A percentile compares a stretch with the other conserved stretches of the same genome.
phyloP scores from a whole-genome alignment of 2,797 vertebrate species.

The Paratrypauchen microcephalus region DNA sequence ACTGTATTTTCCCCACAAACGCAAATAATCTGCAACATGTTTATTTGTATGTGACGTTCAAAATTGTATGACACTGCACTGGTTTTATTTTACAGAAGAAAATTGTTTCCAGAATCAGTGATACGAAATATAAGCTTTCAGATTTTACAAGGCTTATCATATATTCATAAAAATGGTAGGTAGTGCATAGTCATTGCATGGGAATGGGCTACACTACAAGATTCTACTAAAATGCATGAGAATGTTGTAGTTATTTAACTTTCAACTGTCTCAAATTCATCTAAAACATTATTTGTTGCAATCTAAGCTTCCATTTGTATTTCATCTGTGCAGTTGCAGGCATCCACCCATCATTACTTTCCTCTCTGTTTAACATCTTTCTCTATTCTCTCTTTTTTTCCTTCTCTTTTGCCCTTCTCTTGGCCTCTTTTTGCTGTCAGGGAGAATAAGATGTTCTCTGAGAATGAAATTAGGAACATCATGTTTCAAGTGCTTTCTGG shows the following conservation, averaged over 20 bases:
- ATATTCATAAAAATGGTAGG: slow-evolving; percentile 99
- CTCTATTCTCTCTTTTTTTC: slow-evolving; percentile 44
- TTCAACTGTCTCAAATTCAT: slow-evolving; percentile 10
- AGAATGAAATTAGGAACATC: slow-evolving; percentile 85
- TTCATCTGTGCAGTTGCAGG: neutral
- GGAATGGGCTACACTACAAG: slow-evolving; percentile 55
- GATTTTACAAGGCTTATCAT: slow-evolving; percentile 96
- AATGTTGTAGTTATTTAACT: slow-evolving; percentile 60
- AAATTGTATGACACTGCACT: slow-evolving; percentile 22
- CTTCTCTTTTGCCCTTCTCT: slow-evolving; percentile 10
- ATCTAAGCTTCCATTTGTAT: neutral
- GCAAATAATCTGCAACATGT: neutral
- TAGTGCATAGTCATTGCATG: slow-evolving; percentile 43
- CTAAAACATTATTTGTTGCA: neutral
- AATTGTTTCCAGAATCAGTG: slow-evolving; percentile 95
- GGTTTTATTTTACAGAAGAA: slow-evolving; percentile 90
- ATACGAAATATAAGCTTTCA: slow-evolving; percentile 99
- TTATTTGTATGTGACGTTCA: neutral
- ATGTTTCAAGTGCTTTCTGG: slow-evolving; percentile 78
- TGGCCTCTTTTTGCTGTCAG: slow-evolving; percentile 52
- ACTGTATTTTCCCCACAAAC: neutral
- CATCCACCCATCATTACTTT: slow-evolving; percentile 42
- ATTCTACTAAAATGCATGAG: slow-evolving; percentile 28
- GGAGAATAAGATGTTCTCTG: slow-evolving; percentile 81
- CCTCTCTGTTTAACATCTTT: slow-evolving; percentile 27